A percentile compares a stretch with the other conserved stretches of the same genome.
These are phyloP conservation scores for Cheiracanthium punctorium DNA, from an alignment of 2,888 invertebrate species.

Conservation along the genomic window DNA sequence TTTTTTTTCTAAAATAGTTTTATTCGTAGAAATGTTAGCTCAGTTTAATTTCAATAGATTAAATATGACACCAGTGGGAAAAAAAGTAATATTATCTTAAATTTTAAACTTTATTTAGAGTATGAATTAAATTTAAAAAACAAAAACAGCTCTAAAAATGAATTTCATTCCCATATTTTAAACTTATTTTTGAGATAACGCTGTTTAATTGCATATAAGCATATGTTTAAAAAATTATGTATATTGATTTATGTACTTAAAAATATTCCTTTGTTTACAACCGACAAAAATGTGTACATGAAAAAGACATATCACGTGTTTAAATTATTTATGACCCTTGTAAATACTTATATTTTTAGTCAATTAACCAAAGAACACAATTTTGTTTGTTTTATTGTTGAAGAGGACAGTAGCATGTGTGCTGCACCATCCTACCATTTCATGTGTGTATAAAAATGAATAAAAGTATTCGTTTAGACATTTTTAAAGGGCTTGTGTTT, in stretches of 20 bases:
- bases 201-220: constrained; percentile 41
- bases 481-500: background rate
- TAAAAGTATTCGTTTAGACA: constrained; percentile 50
- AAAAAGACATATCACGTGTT: background rate
- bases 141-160: too few species aligned
- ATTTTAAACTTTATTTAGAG: too few species aligned
- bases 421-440: constrained; percentile 26
- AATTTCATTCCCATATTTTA: background rate
- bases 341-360: constrained; percentile 43
- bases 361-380: constrained; percentile 35
- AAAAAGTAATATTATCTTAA: too few species aligned
- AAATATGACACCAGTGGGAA: too few species aligned
- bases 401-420: constrained; percentile 1
- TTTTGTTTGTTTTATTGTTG: constrained; percentile 27
- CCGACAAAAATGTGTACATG: too few species aligned
- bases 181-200: background rate
- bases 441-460: constrained; percentile 64
- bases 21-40: too few species aligned
- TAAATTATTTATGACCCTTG: constrained; percentile 37
- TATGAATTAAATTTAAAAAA: too few species aligned
- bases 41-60: too few species aligned
- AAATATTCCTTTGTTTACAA: background rate
- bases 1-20: too few species aligned
- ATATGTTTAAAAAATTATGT: too few species aligned
- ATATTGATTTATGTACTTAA: background rate